These are phyloP conservation scores for Corvus cornix DNA, from an alignment of 2,113 vertebrate species.

Conservation along the genomic window DNA sequence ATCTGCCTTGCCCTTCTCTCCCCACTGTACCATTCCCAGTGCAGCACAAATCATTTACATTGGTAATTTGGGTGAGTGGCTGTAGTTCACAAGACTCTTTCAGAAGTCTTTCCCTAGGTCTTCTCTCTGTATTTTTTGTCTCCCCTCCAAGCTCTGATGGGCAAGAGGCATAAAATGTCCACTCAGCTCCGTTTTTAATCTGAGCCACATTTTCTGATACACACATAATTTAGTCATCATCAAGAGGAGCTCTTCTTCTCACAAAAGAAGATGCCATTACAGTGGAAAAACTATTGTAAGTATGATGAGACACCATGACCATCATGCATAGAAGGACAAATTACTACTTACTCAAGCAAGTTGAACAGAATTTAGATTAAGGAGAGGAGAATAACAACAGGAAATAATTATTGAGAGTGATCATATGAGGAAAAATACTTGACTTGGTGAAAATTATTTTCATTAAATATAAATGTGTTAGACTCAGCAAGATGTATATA, in stretches of 20 bases:
- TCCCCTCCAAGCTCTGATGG: not conserved
- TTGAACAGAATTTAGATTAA: not conserved
- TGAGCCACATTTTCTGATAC: not conserved
- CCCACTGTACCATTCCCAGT: not conserved
- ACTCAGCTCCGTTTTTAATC: not conserved
- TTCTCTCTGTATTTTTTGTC: not conserved
- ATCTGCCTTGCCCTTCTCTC: not conserved
- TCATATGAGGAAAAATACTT: not conserved
- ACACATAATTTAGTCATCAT: not conserved
- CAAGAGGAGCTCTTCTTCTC: not conserved
- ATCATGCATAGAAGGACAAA: not conserved
- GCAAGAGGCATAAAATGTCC: not conserved
- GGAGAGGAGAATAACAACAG: not conserved
- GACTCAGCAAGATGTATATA: not conserved
- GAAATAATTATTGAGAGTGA: not conserved
- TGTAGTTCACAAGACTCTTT: not conserved
- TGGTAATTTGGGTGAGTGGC: not conserved
- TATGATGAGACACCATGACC: not conserved
- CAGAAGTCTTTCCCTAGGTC: not conserved
- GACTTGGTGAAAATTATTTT: not conserved
- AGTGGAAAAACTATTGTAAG: not conserved
- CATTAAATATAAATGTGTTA: not conserved
- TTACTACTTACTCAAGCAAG: not conserved
- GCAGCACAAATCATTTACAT: not conserved
- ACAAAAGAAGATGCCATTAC: not conserved